These are phyloP conservation scores for Lanistes nyassanus DNA, from an alignment of 1,140 invertebrate species.

Conservation along the genomic window DNA sequence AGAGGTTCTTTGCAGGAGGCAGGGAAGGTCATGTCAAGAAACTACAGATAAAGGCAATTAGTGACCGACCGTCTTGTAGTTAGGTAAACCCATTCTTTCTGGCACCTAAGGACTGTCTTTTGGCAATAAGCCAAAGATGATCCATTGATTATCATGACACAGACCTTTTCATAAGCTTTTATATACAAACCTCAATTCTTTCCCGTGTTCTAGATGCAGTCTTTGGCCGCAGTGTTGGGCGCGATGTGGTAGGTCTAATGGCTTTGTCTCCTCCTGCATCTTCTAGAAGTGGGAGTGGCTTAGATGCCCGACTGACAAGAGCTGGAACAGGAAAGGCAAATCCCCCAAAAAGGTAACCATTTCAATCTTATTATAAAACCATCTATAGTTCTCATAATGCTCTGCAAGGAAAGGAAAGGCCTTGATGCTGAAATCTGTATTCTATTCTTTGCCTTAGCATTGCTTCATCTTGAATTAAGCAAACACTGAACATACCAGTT, in stretches of 20 bases:
- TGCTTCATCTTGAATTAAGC: neutral
- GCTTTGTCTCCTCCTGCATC: neutral
- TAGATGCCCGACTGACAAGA: neutral
- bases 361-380: neutral
- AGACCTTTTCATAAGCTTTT: neutral
- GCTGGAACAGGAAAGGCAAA: neutral
- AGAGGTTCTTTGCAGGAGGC: no score
- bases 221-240: conserved; percentile 36
- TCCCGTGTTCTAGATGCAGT: conserved; percentile 31
- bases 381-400: neutral
- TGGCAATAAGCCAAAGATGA: no score
- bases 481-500: conserved; percentile 33
- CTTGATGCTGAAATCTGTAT: neutral
- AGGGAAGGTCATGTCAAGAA: no score
- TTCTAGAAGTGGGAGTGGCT: neutral
- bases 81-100: no score
- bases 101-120: no score
- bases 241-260: neutral
- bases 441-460: neutral
- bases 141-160: no score
- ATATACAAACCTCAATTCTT: conserved; percentile 18
- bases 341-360: neutral
- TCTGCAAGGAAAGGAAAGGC: neutral
- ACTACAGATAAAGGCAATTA: no score
- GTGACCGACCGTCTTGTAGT: no score